Base-by-base conservation (phyloP, 2,113 vertebrate genomes). In the Leptosomus discolor region DNA sequence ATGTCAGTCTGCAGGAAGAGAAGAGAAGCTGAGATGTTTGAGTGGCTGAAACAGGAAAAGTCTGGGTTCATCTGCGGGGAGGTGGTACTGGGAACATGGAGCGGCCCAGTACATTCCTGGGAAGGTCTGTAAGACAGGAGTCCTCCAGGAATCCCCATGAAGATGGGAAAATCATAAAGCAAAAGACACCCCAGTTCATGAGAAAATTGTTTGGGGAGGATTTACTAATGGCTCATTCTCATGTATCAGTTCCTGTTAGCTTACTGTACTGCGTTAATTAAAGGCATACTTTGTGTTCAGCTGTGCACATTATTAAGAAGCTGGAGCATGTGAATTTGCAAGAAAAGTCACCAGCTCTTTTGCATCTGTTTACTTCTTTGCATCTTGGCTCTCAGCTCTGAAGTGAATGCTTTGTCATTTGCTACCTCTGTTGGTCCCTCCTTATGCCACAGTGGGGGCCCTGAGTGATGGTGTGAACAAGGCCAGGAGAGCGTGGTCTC, bases 31-130 rank as follows among this genome's bases (percentile, higher is more conserved):
- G 37, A 51, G 50, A 12, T 46, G 37, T 14, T 37, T 6, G 32
- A 81, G 41, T 8, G 39, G 36, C 36, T 63, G 69, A 29, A 41
- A 16, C 9, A 16, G 54, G 43, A 58, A 7, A 8, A 20, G 34
- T 24, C 56, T 17, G 64, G 34, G 16, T 16, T 27, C 0, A 2
- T 8, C 16, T 74, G 61, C 1, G 1, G 41, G 46, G 14, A 20
- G 27, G 27, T 7, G 23, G 48, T 21, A 17, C 30, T 41, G 60
- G 54, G n/a, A 50, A 30, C 20, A 29, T 2, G 2, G 24, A 70
- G 34, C 43, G n/a, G 63, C 34, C 57, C 30, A 15, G 29, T 30
- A 22, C 5, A 1, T 8, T 34, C 22, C 12, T 12, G 23, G 48
- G 51, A 80, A 73, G 30, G 26, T 50, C 45, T 73, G 45, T 15